Evolutionary conservation across 2,113 vertebrate genomes (phyloP).

Genomic region (Halcyon malimbica): DNA sequence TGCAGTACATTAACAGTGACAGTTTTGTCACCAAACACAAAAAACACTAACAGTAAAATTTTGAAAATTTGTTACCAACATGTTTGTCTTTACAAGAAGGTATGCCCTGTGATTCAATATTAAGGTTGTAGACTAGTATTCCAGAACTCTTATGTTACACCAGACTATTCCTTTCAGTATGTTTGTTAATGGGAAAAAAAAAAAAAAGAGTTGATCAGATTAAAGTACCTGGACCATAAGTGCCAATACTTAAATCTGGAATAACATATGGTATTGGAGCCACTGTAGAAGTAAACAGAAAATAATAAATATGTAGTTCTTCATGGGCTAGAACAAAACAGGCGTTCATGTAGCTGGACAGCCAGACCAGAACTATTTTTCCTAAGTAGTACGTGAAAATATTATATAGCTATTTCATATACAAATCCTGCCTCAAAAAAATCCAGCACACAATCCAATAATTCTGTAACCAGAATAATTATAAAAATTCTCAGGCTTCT

Average conservation of each 20-base stretch:
- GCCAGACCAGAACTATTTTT: background rate
- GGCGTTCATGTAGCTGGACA: background rate
- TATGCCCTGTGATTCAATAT: background rate
- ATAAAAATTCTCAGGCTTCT: background rate
- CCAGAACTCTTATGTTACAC: background rate
- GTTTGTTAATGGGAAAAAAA: background rate
- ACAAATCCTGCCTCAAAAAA: background rate
- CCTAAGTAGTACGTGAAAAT: background rate
- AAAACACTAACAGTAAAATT: background rate
- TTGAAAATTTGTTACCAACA: conserved; percentile 10
- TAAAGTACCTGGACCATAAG: background rate
- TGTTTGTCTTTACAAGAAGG: conserved; percentile 9
- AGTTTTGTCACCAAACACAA: conserved; percentile 42
- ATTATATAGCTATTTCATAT: background rate
- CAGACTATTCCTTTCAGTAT: background rate
- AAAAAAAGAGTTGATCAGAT: background rate
- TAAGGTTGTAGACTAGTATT: background rate
- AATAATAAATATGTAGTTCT: background rate
- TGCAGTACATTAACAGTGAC: conserved; percentile 27
- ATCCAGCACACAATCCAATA: background rate
- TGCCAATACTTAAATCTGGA: background rate
- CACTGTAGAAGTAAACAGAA: background rate
- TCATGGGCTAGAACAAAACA: background rate
- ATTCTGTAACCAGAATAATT: background rate
- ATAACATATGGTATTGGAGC: background rate